These are phyloP conservation scores for Euura lappo DNA, from an alignment of 1,140 invertebrate genomes.

Conservation along the genomic window DNA sequence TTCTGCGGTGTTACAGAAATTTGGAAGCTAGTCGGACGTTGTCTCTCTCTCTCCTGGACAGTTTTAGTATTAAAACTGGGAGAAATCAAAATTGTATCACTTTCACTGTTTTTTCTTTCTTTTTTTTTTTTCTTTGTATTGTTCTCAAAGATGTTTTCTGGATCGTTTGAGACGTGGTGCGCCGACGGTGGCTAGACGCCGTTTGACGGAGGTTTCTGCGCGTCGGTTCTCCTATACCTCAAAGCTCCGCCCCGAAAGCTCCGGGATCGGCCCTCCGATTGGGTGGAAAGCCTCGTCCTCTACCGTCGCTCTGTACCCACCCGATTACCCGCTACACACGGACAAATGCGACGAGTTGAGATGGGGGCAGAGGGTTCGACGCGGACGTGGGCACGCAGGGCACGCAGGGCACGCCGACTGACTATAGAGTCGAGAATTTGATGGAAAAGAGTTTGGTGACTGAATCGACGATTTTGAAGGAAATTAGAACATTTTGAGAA, in stretches of 20 bases:
- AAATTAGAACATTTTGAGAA: too few species aligned
- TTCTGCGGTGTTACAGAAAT: too few species aligned
- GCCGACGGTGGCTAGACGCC: constrained; percentile 51
- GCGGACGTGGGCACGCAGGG: neutral
- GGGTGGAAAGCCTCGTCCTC: neutral
- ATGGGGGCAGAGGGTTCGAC: neutral
- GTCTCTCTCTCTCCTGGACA: too few species aligned
- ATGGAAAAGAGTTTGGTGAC: too few species aligned
- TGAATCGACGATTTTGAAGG: too few species aligned
- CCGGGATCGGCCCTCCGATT: neutral
- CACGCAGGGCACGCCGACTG: neutral
- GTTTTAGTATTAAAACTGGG: too few species aligned
- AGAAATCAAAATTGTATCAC: too few species aligned
- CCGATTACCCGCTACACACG: neutral
- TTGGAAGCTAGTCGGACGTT: too few species aligned
- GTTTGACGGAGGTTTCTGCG: constrained; percentile 41
- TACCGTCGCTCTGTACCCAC: constrained; percentile 10
- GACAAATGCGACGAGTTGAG: neutral
- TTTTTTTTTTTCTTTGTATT: too few species aligned
- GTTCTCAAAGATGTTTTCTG: too few species aligned
- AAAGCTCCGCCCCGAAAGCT: constrained; percentile 39
- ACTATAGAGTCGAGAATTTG: too few species aligned
- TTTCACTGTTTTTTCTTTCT: too few species aligned
- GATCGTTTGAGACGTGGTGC: neutral
- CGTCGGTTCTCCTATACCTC: constrained; percentile 38